A percentile compares a stretch with the other conserved stretches of the same genome.
phyloP scores from a whole-genome alignment of 1,140 invertebrate species.

The Saxidomus purpurata region DNA sequence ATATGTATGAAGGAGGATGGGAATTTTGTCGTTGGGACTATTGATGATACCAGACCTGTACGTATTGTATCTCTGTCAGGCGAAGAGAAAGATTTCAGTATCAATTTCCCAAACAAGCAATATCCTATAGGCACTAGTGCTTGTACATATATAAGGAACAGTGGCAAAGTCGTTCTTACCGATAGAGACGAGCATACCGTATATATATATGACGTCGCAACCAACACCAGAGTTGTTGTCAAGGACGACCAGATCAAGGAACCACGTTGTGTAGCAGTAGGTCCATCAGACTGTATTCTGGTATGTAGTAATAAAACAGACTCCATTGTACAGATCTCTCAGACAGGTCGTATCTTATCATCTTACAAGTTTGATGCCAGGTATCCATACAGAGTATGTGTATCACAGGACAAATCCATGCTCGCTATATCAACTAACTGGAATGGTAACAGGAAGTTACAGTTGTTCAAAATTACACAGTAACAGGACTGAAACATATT shows the following conservation, averaged over 20 bases:
- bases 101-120: conserved; percentile 6
- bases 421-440: background rate
- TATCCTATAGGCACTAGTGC: background rate
- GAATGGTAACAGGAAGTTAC: background rate
- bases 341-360: background rate
- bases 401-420: background rate
- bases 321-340: conserved; percentile 27
- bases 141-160: background rate
- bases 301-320: background rate
- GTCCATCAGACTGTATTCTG: background rate
- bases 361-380: background rate
- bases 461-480: background rate
- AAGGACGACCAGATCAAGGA: background rate
- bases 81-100: background rate
- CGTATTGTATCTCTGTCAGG: conserved; percentile 7
- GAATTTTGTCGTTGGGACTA: conserved; percentile 19
- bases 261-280: conserved; percentile 6
- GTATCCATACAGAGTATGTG: background rate
- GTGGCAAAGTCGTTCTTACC: conserved; percentile 9
- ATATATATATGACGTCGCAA: conserved; percentile 13
- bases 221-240: background rate
- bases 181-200: background rate
- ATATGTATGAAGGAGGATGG: background rate
- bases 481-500: no score
- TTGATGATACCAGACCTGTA: background rate